A percentile compares a stretch with the other conserved stretches of the same genome.
Evolutionary conservation across 2,888 invertebrate species (phyloP).

Genomic region (Lucinisca nassula): DNA sequence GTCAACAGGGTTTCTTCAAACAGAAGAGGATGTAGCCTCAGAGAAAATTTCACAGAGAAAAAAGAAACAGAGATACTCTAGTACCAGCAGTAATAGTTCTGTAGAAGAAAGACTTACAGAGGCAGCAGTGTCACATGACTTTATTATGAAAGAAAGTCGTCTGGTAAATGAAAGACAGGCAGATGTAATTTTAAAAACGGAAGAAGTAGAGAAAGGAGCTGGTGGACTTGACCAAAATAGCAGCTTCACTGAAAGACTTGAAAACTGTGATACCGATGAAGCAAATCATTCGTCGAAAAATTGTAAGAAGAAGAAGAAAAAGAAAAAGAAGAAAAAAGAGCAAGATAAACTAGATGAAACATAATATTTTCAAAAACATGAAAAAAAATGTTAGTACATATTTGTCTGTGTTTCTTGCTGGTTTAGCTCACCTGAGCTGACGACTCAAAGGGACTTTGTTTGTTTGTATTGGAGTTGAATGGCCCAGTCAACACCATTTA

Average conservation of each 20-base stretch:
- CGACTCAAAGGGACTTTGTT: too few relatives aligned
- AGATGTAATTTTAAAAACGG: not conserved
- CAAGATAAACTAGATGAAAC: not conserved
- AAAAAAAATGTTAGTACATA: not conserved
- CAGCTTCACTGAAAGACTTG: not conserved
- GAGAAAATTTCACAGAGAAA: conserved; percentile 5
- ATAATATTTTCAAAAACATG: too few relatives aligned
- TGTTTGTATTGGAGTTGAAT: too few relatives aligned
- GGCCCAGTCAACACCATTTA: too few relatives aligned
- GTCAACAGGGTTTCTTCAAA: conserved; percentile 25
- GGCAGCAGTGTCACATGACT: conserved; percentile 77
- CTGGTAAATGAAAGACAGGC: not conserved
- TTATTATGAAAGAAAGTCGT: conserved; percentile 73
- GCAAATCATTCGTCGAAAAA: not conserved
- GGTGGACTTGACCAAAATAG: not conserved
- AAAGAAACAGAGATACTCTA: conserved; percentile 23
- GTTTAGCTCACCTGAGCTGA: too few relatives aligned
- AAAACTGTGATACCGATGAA: not conserved
- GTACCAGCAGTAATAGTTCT: conserved; percentile 70
- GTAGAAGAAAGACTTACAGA: conserved; percentile 76
- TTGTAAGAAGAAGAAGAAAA: not conserved
- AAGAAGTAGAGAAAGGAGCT: not conserved
- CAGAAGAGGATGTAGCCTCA: conserved; percentile 3
- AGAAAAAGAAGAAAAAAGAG: conserved; percentile 5
- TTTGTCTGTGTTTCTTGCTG: too few relatives aligned